phyloP scores from a whole-genome alignment of 2,888 invertebrate genomes.

The Agrotis puta region DNA sequence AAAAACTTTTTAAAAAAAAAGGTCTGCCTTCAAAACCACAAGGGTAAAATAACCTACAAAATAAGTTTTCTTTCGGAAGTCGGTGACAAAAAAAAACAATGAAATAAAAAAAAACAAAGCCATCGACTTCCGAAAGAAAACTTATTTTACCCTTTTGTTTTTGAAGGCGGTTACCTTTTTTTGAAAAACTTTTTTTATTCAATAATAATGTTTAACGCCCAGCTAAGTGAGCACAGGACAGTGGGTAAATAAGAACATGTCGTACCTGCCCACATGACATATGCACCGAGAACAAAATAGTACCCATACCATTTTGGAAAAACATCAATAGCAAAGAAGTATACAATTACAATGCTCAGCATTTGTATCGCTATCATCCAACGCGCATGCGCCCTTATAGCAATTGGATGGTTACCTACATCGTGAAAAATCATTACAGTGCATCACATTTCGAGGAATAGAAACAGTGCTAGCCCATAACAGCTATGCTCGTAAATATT shows the following conservation, averaged over 20 bases:
- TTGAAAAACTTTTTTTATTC: no score
- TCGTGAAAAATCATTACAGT: conserved; percentile 81
- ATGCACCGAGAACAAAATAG: conserved; percentile 16
- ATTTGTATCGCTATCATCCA: conserved; percentile 60
- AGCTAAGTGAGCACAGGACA: no score
- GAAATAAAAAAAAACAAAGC: no score
- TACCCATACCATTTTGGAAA: conserved; percentile 55
- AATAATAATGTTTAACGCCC: no score
- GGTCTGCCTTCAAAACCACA: no score
- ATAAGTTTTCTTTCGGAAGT: no score
- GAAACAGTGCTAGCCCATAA: conserved; percentile 48
- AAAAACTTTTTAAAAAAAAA: no score
- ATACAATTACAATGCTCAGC: conserved; percentile 72
- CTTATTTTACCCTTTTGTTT: no score
- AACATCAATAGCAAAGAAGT: conserved; percentile 79
- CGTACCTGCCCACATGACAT: background rate
- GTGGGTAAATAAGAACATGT: background rate
- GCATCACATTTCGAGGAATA: conserved; percentile 55
- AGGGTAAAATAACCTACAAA: no score
- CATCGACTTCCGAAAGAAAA: no score
- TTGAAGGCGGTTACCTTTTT: no score
- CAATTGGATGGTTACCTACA: conserved; percentile 58
- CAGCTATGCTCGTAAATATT: conserved; percentile 46
- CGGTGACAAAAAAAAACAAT: no score
- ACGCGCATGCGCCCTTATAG: conserved; percentile 81